Evolutionary conservation across 2,113 vertebrate species (phyloP).

Genomic region (Harpagus bidentatus): DNA sequence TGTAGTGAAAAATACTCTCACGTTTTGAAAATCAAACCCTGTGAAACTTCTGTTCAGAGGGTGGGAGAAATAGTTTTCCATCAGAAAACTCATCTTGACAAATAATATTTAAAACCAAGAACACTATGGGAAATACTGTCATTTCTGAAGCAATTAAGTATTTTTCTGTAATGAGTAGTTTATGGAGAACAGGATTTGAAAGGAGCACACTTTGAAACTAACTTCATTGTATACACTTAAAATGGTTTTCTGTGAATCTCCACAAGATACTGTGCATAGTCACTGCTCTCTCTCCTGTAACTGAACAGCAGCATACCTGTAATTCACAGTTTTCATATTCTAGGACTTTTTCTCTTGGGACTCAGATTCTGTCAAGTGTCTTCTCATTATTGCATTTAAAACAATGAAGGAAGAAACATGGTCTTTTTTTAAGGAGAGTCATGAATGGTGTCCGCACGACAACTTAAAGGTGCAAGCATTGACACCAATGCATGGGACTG

Average conservation of each 20-base stretch:
- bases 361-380: background rate
- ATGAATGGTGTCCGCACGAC: background rate
- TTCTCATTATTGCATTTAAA: background rate
- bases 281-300: background rate
- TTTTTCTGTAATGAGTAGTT: background rate
- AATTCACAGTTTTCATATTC: background rate
- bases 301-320: background rate
- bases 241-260: background rate
- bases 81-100: background rate
- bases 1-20: background rate
- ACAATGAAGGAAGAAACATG: background rate
- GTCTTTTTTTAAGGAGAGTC: background rate
- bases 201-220: background rate
- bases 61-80: background rate
- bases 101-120: background rate
- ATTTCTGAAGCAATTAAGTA: background rate
- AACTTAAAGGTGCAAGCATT: background rate
- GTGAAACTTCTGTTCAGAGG: background rate
- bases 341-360: background rate
- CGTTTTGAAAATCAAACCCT: background rate
- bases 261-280: background rate
- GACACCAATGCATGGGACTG: background rate
- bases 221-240: background rate
- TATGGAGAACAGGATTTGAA: background rate
- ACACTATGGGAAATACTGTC: rapidly evolving